Percentiles rank a stretch among this genome's conserved stretches.
phyloP scores from a whole-genome alignment of 2,113 vertebrate species.

The Sebastes schlegelii region DNA sequence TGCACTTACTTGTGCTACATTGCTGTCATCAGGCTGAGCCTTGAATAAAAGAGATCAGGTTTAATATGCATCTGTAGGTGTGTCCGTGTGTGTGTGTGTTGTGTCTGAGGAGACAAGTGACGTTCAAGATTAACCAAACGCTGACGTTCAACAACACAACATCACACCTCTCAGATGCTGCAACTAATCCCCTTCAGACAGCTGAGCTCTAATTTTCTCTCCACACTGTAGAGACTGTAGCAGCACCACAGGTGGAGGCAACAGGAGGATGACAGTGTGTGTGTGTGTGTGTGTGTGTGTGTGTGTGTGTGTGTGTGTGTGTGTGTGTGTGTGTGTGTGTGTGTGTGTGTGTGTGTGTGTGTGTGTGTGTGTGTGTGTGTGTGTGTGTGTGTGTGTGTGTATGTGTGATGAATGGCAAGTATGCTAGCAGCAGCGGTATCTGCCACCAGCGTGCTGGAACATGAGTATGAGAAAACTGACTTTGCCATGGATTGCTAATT shows the following conservation, averaged over 20 bases:
- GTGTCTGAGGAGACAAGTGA: neutral
- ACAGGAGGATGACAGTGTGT: neutral
- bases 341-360: neutral
- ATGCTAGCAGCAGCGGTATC: slow-evolving; percentile 60
- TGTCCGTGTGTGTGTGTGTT: slow-evolving; percentile 12
- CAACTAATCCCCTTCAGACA: slow-evolving; percentile 33
- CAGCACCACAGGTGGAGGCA: slow-evolving; percentile 4
- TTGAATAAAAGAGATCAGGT: neutral
- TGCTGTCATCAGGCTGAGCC: neutral
- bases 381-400: neutral
- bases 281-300: slow-evolving; percentile 6
- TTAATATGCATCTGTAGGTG: neutral
- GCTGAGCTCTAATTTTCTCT: slow-evolving; percentile 18
- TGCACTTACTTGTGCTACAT: slow-evolving; percentile 1
- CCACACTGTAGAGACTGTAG: neutral
- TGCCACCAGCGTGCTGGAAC: slow-evolving; percentile 70
- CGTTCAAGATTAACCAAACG: slow-evolving; percentile 24
- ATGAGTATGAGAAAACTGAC: slow-evolving; percentile 58
- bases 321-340: slow-evolving; percentile 9
- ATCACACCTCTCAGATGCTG: slow-evolving; percentile 12
- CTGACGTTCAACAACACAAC: neutral
- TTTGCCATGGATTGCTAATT: slow-evolving; percentile 61
- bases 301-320: slow-evolving; percentile 5
- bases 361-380: slow-evolving; percentile 21
- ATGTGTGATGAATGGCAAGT: slow-evolving; percentile 41